Evolutionary conservation across 2,888 invertebrate species (phyloP).

Genomic region (Seira sanloemensis): DNA sequence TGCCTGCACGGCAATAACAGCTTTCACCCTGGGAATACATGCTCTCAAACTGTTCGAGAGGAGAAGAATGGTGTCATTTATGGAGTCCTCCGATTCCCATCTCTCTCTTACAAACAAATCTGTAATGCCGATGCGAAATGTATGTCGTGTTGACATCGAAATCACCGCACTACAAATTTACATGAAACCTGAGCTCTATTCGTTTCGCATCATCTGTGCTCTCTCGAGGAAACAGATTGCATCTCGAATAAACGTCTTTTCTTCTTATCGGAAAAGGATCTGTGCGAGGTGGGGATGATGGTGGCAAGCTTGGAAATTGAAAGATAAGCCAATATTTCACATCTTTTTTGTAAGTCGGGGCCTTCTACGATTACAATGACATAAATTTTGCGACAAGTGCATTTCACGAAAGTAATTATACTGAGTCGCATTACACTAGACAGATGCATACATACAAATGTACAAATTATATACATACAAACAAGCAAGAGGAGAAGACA

Average conservation of each 20-base stretch:
- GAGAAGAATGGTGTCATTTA: background rate
- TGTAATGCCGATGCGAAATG: background rate
- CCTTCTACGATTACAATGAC: conserved; percentile 5
- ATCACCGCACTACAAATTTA: background rate
- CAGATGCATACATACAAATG: no score
- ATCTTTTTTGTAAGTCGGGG: background rate
- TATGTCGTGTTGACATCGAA: background rate
- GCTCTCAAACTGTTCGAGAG: no score
- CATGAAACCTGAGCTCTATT: no score
- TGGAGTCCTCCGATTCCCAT: background rate
- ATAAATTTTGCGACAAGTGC: background rate
- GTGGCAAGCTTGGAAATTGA: background rate
- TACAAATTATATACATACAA: no score
- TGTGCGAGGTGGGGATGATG: no score
- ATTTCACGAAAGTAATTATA: background rate
- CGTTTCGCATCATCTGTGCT: no score
- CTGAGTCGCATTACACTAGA: no score
- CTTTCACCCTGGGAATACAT: background rate
- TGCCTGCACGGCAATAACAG: background rate
- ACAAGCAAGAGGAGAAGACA: no score
- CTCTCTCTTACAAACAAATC: background rate
- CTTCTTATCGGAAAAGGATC: no score
- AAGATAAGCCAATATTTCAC: background rate
- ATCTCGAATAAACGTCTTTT: no score
- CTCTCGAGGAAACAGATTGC: no score